A percentile compares a stretch with the other conserved stretches of the same genome.
Conservation (phyloP, 2,797 vertebrate genomes). For the Zalophus californianus region DNA sequence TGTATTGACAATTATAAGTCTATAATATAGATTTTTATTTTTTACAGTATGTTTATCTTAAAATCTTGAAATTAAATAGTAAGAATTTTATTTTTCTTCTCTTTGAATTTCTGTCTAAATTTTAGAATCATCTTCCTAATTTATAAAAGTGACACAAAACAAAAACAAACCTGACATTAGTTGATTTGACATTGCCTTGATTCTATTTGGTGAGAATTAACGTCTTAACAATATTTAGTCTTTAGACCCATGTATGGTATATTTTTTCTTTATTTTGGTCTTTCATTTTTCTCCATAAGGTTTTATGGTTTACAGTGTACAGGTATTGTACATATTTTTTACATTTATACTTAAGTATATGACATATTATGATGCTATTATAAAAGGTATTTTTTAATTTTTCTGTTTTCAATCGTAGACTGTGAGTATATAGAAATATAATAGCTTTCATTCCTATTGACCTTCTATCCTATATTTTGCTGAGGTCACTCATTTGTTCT, state of each 20-base stretch:
- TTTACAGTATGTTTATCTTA: not conserved
- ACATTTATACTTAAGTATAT: conserved; percentile 2
- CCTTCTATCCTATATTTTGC: not conserved
- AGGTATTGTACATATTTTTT: not conserved
- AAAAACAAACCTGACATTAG: not conserved
- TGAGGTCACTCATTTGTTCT: not conserved
- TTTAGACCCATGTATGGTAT: not conserved
- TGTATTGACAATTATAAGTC: not conserved
- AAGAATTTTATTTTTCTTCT: not conserved
- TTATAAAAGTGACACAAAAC: not conserved
- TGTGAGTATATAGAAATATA: not conserved
- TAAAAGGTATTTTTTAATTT: not conserved
- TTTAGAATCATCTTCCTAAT: not conserved
- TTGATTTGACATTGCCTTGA: not conserved
- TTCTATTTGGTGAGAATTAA: not conserved
- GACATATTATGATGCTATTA: not conserved
- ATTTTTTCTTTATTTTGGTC: not conserved
- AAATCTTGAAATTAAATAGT: not conserved
- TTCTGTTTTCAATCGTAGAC: not conserved
- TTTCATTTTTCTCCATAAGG: not conserved
- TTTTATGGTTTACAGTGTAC: not conserved
- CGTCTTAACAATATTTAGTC: not conserved
- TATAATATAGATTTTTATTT: not conserved
- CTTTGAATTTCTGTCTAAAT: not conserved
- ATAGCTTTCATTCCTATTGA: not conserved